Base-by-base conservation (phyloP, 1,140 invertebrate genomes). In the Drosophila kanapiae region DNA sequence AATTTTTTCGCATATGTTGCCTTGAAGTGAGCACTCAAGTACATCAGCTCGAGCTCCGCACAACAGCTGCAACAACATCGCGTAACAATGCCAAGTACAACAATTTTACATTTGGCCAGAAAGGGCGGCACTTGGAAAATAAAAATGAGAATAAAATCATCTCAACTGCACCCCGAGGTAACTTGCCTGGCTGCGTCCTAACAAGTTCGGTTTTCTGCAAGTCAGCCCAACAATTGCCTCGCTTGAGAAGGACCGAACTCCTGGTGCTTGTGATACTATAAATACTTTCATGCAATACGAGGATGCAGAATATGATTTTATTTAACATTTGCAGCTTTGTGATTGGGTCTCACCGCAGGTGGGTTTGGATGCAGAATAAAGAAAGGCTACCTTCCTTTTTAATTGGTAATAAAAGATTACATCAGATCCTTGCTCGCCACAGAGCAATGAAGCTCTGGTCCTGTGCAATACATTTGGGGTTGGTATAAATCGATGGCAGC, bases 1-100 rank as follows among this genome's bases (percentile, higher is more conserved):
- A 90, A 90, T 81, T 87, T 86, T 80, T 88, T 60, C 77, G 77
- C 85, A 87, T 88, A 84, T 84, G 77, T 75, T 80, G 81, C 56
- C 58, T 51, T 75, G 67, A 86, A 85, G 79, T 81, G 75, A 63
- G 63, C 77, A 67, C 74, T 85, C 78, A 70, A 84, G 81, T 72
- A 63, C 56, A 74, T 77, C 82, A 67, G 79, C 65, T 70, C 65
- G 72, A 54, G 59, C 54, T 63, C 38, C 31, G 29, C 74, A 78
- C 58, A 71, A 58, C 57, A 65, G 18, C 42, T 29, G 49, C 71
- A 59, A 58, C 56, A 75, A 64, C 42, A 63, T 63, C 54, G 60
- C 31, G 37, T 29, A 82, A 61, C 49, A 47, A 69, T 64, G 53
- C 64, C 42, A 37, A 69, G 61, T 67, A 72, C 59, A 72, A 68